Evolutionary conservation across 2,888 invertebrate genomes (phyloP).

Genomic region (Petrolisthes cinctipes): DNA sequence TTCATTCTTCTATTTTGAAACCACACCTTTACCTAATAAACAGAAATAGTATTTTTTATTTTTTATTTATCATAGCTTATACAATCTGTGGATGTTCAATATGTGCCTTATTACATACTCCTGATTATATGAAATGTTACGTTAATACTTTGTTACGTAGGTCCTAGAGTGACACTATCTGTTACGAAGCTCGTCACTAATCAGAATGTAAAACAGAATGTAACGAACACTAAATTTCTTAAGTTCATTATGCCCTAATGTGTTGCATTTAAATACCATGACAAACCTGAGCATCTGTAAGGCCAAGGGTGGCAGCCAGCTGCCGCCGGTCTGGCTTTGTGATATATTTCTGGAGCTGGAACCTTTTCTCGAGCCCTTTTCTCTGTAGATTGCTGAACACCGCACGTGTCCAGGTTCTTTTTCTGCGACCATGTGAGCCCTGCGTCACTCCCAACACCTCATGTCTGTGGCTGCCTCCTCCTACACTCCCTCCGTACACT

Average conservation of each 20-base stretch:
- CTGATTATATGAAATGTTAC: too few species aligned
- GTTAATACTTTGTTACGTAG: too few species aligned
- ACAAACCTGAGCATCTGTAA: slow-evolving; percentile 91
- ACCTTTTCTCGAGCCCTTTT: slow-evolving; percentile 92
- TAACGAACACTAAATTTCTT: too few species aligned
- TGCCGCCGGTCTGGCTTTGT: slow-evolving; percentile 94
- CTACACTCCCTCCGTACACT: slow-evolving; percentile 45
- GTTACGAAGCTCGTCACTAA: too few species aligned
- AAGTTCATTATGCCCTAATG: not conserved
- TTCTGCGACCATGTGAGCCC: slow-evolving; percentile 74
- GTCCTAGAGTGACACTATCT: too few species aligned
- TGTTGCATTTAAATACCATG: not conserved
- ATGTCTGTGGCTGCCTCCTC: slow-evolving; percentile 8
- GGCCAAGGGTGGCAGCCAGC: slow-evolving; percentile 88
- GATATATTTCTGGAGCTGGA: slow-evolving; percentile 94
- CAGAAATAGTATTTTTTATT: too few species aligned
- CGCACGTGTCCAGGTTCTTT: slow-evolving; percentile 94
- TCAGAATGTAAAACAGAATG: too few species aligned
- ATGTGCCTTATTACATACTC: too few species aligned
- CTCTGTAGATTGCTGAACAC: slow-evolving; percentile 94
- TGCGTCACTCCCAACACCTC: slow-evolving; percentile 19
- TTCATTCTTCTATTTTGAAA: slow-evolving; percentile 93
- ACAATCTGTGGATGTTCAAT: too few species aligned
- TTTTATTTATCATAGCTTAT: too few species aligned
- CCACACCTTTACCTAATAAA: slow-evolving; percentile 87